phyloP scores from a whole-genome alignment of 2,888 invertebrate species.

The Cheiracanthium punctorium region DNA sequence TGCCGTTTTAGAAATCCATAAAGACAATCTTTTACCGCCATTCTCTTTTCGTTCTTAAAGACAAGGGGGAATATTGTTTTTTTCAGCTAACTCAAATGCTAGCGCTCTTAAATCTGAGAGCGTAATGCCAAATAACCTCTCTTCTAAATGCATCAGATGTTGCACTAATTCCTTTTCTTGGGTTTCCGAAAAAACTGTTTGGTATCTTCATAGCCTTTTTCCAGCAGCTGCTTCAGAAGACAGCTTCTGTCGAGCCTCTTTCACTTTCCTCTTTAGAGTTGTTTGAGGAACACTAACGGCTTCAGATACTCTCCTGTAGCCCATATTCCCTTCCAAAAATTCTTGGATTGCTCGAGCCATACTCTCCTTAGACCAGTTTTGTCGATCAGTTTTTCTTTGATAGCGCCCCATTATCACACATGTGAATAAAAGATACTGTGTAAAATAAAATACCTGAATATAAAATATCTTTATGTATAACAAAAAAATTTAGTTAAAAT shows the following conservation, averaged over 20 bases:
- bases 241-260: background rate
- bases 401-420: background rate
- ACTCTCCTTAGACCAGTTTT: background rate
- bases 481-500: no score
- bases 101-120: background rate
- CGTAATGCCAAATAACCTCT: slow-evolving; percentile 3
- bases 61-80: background rate
- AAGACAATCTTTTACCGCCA: slow-evolving; percentile 1
- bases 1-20: slow-evolving; percentile 4
- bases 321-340: slow-evolving; percentile 13
- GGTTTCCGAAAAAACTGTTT: background rate
- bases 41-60: background rate
- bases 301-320: slow-evolving; percentile 1
- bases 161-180: background rate
- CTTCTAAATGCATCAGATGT: background rate
- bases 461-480: no score
- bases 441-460: no score
- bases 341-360: slow-evolving; percentile 14
- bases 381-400: background rate
- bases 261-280: slow-evolving; percentile 17
- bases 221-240: background rate
- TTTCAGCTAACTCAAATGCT: background rate
- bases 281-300: background rate
- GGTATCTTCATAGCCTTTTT: background rate
- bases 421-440: background rate